Conservation (phyloP, 2,113 vertebrate species). For the Nannobrachium achirus region DNA sequence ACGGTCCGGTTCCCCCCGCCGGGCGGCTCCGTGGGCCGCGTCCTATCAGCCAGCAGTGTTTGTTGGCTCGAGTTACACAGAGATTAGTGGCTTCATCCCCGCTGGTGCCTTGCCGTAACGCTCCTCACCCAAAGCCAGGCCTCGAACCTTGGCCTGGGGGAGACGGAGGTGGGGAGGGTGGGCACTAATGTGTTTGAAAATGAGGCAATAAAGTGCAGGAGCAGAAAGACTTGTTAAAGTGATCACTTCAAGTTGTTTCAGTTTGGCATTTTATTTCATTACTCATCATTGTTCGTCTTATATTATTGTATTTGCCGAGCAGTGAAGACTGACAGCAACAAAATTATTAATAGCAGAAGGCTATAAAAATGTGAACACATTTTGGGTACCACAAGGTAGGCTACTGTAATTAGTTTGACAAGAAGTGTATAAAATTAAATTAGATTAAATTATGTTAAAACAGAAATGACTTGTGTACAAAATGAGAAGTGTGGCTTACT, state of each 20-base stretch:
- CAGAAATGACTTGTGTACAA: no score
- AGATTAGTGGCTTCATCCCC: constrained; percentile 65
- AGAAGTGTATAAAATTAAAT: no score
- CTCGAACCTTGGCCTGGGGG: not conserved
- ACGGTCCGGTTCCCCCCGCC: constrained; percentile 40
- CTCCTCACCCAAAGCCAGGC: constrained; percentile 35
- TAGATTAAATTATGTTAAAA: no score
- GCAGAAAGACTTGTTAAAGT: not conserved
- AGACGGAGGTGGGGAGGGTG: no score
- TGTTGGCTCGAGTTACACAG: constrained; percentile 47
- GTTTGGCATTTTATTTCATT: not conserved
- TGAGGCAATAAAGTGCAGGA: not conserved
- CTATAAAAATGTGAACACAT: not conserved
- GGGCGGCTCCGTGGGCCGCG: constrained; percentile 39
- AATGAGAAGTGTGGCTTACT: no score
- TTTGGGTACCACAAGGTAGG: no score
- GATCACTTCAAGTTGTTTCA: not conserved
- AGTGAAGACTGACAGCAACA: not conserved
- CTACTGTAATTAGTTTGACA: no score
- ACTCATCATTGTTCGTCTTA: rapidly evolving
- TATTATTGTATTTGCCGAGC: not conserved
- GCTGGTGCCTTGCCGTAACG: constrained; percentile 40
- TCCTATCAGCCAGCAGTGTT: constrained; percentile 47
- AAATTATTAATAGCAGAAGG: not conserved
- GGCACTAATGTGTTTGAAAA: not conserved